Conservation (phyloP, 2,888 invertebrate species). For the Pelosia muscerda region DNA sequence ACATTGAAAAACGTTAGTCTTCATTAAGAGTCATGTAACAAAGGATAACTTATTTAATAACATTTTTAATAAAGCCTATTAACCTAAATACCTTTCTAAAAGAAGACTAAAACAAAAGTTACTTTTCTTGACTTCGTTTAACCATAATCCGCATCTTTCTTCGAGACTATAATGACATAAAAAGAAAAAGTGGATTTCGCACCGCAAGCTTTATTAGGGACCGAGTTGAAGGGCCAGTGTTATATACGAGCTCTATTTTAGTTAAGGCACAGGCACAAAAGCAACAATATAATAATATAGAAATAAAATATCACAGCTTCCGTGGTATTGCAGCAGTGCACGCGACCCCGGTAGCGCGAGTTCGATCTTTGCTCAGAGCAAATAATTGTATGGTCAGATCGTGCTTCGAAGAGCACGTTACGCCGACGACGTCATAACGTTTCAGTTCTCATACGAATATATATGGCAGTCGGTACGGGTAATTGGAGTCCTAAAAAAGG, state of each 20-base stretch:
- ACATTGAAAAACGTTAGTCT: not conserved
- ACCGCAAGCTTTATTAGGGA: slow-evolving; percentile 42
- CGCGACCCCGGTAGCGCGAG: no score
- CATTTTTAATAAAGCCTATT: not conserved
- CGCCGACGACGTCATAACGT: no score
- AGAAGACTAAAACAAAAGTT: slow-evolving; percentile 15
- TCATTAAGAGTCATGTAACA: not conserved
- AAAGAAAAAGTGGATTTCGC: slow-evolving; percentile 41
- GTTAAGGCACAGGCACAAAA: slow-evolving; percentile 35
- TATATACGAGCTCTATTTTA: slow-evolving; percentile 42
- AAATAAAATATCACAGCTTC: not conserved
- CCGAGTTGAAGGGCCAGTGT: slow-evolving; percentile 41
- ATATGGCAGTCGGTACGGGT: no score
- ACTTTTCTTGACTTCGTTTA: slow-evolving; percentile 34
- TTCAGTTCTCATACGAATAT: no score
- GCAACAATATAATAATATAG: slow-evolving; percentile 29
- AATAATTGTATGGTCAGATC: no score
- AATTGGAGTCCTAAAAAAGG: no score
- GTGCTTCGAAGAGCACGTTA: no score
- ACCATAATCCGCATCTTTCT: slow-evolving; percentile 27
- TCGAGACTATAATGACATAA: slow-evolving; percentile 42
- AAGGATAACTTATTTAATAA: not conserved
- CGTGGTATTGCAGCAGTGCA: no score
- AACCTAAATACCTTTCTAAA: not conserved
- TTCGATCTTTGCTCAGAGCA: no score